Evolutionary conservation across 2,113 vertebrate genomes (phyloP).

Genomic region (Alectura lathami): DNA sequence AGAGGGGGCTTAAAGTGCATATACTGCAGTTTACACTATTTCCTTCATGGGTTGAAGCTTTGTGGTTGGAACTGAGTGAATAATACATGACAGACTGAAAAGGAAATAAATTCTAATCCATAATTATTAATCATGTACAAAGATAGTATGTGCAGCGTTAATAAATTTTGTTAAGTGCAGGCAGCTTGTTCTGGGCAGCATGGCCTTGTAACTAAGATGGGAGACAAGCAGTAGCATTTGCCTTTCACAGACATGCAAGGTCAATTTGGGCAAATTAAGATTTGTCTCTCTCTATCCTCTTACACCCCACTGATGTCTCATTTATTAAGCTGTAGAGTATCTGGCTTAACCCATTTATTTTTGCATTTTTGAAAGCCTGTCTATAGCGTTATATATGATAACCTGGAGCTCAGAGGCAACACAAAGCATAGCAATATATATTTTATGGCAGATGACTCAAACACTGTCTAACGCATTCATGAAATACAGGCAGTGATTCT

Average conservation of each 20-base stretch:
- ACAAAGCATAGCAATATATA: background rate
- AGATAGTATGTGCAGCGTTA: background rate
- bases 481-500: background rate
- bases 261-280: background rate
- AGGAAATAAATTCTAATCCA: rapidly evolving
- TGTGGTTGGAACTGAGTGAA: background rate
- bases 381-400: background rate
- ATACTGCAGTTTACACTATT: background rate
- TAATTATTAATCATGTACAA: background rate
- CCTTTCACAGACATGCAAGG: background rate
- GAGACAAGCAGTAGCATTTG: background rate
- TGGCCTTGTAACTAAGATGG: background rate
- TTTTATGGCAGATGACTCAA: background rate
- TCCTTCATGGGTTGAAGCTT: background rate
- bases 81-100: background rate
- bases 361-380: background rate
- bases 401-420: background rate
- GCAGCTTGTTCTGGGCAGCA: background rate
- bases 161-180: background rate
- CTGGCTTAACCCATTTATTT: background rate
- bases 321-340: background rate
- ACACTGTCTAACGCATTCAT: background rate
- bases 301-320: rapidly evolving
- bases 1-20: background rate
- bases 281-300: background rate